Conservation (phyloP, 2,888 invertebrate species). For the Idaea biselata region DNA sequence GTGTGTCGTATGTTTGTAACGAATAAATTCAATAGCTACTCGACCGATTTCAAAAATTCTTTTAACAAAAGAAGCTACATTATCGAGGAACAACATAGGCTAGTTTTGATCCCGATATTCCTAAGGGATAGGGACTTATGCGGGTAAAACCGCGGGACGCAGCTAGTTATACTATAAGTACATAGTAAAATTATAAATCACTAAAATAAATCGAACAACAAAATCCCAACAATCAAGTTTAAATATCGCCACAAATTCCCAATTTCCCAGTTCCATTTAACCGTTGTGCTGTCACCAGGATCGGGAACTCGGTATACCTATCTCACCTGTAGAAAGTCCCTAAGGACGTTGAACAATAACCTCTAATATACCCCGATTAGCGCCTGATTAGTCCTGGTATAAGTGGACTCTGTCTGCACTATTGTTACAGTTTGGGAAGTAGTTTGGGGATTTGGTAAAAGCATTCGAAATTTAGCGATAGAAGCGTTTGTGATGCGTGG, state of each 20-base stretch:
- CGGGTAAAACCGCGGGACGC: too few relatives aligned
- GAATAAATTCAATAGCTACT: too few relatives aligned
- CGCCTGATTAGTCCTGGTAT: not conserved
- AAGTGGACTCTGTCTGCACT: not conserved
- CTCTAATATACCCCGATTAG: not conserved
- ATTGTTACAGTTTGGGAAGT: not conserved
- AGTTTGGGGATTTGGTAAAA: not conserved
- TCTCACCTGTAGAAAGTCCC: not conserved
- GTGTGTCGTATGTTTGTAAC: too few relatives aligned
- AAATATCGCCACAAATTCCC: not conserved
- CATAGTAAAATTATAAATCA: not conserved
- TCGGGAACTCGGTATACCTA: not conserved
- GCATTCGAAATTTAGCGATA: not conserved
- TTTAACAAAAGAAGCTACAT: too few relatives aligned
- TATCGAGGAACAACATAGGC: too few relatives aligned
- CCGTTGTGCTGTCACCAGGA: not conserved
- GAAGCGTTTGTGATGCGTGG: not conserved
- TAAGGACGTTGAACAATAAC: not conserved
- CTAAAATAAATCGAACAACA: not conserved
- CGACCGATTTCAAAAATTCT: too few relatives aligned
- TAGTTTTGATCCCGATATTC: too few relatives aligned
- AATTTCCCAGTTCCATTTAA: not conserved
- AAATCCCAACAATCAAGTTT: not conserved
- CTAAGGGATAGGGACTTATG: too few relatives aligned
- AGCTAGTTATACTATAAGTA: too few relatives aligned